Conservation (phyloP, 2,888 invertebrate genomes). For the Lasioglossum pauxillum region DNA sequence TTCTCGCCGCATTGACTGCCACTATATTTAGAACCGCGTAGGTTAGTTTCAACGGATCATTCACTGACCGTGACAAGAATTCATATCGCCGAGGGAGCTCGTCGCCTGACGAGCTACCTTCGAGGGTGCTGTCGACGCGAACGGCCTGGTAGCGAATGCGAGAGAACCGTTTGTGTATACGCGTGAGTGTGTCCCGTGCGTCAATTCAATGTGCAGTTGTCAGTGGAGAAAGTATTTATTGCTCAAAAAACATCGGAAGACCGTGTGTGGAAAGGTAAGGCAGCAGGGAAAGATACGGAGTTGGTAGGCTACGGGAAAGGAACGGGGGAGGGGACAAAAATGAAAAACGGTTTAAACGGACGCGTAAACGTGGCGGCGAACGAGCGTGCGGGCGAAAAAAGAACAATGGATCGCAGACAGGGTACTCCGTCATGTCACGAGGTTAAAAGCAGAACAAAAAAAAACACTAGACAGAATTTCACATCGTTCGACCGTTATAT, state of each 20-base stretch:
- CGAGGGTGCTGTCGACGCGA: conserved; percentile 67
- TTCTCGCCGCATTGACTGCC: conserved; percentile 14
- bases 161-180: conserved; percentile 46
- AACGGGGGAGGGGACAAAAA: conserved; percentile 58
- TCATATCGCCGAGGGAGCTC: conserved; percentile 52
- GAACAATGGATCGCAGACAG: conserved; percentile 60
- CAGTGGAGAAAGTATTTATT: conserved; percentile 84
- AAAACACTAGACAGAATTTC: conserved; percentile 30
- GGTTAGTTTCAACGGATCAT: conserved; percentile 23
- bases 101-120: conserved; percentile 30
- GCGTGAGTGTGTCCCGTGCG: conserved; percentile 81
- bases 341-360: conserved; percentile 1
- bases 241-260: conserved; percentile 82
- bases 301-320: conserved; percentile 67
- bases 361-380: conserved; percentile 43
- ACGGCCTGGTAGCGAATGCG: conserved; percentile 66
- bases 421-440: conserved; percentile 53
- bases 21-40: conserved; percentile 34
- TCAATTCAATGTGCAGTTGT: conserved; percentile 84
- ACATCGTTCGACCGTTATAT: conserved; percentile 63
- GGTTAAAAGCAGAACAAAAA: conserved; percentile 6
- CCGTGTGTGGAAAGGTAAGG: conserved; percentile 69
- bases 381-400: conserved; percentile 35
- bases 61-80: conserved; percentile 30
- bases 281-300: conserved; percentile 66